These are phyloP conservation scores for Danio tinwini DNA, from an alignment of 2,797 vertebrate genomes.

Conservation along the genomic window DNA sequence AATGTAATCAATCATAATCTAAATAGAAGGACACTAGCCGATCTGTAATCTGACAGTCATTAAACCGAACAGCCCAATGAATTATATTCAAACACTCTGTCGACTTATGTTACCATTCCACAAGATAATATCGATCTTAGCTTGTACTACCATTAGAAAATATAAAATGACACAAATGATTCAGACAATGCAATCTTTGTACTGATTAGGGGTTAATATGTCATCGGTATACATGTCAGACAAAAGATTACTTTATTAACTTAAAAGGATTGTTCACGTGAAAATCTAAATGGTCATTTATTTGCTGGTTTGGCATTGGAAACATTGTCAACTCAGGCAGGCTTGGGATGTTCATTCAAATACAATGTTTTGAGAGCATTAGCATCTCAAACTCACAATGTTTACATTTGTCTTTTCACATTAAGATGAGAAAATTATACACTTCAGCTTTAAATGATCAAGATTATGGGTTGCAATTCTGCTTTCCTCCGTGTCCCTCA, in stretches of 20 bases:
- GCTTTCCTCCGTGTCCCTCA: neutral
- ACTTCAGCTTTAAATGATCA: neutral
- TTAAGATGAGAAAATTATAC: neutral
- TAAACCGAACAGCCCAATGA: conserved; percentile 17
- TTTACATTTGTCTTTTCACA: neutral
- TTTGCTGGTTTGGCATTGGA: neutral
- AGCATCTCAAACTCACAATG: neutral
- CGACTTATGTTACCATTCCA: conserved; percentile 7
- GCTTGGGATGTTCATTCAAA: neutral
- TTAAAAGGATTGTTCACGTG: neutral
- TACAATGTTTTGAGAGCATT: neutral
- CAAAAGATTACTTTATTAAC: conserved; percentile 2
- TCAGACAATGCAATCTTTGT: neutral
- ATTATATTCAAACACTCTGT: conserved; percentile 19
- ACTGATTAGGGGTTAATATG: neutral
- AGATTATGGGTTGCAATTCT: neutral
- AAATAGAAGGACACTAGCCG: neutral
- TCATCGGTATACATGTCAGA: conserved; percentile 1
- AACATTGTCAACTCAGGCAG: neutral
- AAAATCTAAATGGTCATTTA: neutral
- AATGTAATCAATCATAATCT: conserved; percentile 28
- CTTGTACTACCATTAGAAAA: neutral
- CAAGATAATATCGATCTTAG: neutral
- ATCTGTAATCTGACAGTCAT: conserved; percentile 25
- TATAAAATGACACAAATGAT: conserved; percentile 2